Percentiles rank a stretch among this genome's conserved stretches.
Evolutionary conservation across 2,113 vertebrate genomes (phyloP).

Genomic region (Colistium nudipinnis): DNA sequence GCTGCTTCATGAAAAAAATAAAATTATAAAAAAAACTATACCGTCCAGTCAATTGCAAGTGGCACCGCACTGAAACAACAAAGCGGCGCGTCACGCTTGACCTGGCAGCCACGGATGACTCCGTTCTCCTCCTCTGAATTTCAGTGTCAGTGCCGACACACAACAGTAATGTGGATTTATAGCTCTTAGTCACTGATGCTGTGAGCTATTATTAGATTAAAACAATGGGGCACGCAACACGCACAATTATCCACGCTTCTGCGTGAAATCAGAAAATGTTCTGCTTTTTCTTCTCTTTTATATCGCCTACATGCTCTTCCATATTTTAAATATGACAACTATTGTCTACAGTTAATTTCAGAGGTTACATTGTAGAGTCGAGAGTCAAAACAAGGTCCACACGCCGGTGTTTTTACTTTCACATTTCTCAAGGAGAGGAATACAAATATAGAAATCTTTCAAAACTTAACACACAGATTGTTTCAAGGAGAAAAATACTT

Average conservation of each 20-base stretch:
- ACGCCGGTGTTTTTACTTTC: too few species aligned
- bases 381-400: too few species aligned
- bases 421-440: too few species aligned
- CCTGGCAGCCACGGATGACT: conserved; percentile 29
- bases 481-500: too few species aligned
- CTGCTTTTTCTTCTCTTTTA: conserved; percentile 6
- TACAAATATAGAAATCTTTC: too few species aligned
- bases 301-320: background rate
- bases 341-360: background rate
- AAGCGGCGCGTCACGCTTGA: conserved; percentile 48
- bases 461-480: too few species aligned
- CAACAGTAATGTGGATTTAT: conserved; percentile 39
- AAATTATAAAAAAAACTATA: too few species aligned
- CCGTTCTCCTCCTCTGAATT: conserved; percentile 49
- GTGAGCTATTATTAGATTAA: conserved; percentile 42
- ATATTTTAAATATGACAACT: background rate
- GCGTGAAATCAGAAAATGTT: conserved; percentile 18
- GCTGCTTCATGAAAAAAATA: conserved; percentile 21
- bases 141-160: conserved; percentile 23
- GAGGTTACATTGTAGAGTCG: background rate
- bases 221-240: conserved; percentile 27
- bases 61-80: conserved; percentile 38
- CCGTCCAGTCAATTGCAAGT: conserved; percentile 36
- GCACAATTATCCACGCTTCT: conserved; percentile 13
- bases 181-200: conserved; percentile 33